phyloP scores from a whole-genome alignment of 1,140 invertebrate genomes.

The Uloborus diversus region DNA sequence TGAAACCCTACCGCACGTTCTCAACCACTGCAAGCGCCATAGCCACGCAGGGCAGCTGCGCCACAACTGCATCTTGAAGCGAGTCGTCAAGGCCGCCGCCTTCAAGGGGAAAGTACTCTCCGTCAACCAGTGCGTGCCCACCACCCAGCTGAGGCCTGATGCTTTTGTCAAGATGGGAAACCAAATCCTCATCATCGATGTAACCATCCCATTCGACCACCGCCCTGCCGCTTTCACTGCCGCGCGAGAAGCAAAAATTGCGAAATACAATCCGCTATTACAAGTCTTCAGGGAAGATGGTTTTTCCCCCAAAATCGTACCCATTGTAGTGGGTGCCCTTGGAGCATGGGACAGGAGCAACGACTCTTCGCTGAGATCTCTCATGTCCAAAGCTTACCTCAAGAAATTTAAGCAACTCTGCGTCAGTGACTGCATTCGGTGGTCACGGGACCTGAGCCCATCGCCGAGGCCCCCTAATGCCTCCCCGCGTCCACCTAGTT shows the following conservation, averaged over 20 bases:
- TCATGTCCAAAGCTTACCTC: not conserved
- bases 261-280: too few relatives aligned
- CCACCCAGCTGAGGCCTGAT: too few relatives aligned
- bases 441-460: not conserved
- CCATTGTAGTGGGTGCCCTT: not conserved
- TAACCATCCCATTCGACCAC: not conserved
- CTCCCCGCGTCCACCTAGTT: too few relatives aligned
- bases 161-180: too few relatives aligned
- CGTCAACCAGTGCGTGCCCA: too few relatives aligned
- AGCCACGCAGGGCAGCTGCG: too few relatives aligned
- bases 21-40: not conserved
- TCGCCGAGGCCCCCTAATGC: too few relatives aligned
- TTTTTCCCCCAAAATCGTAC: too few relatives aligned
- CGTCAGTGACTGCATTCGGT: not conserved
- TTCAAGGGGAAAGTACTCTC: not conserved
- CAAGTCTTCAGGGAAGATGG: too few relatives aligned
- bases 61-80: not conserved
- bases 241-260: not conserved
- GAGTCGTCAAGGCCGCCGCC: not conserved
- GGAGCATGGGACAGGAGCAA: not conserved
- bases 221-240: not conserved
- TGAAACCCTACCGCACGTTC: not conserved
- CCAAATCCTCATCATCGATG: not conserved
- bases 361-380: not conserved
- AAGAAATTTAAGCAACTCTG: not conserved